Conservation (phyloP, 2,888 invertebrate species). For the Automeris io region DNA sequence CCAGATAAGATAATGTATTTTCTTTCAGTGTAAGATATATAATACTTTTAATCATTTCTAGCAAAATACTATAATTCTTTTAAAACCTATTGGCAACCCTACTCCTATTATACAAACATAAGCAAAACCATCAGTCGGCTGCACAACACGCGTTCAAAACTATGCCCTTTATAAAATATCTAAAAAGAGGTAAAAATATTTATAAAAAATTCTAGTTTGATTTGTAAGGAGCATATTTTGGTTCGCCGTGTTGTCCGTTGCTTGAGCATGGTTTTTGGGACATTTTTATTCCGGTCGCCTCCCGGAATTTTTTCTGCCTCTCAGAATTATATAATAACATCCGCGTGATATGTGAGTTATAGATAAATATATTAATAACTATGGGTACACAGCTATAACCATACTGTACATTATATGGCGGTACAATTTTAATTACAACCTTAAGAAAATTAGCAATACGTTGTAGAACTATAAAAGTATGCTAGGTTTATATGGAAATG, state of each 20-base stretch:
- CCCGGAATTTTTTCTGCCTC: conserved; percentile 59
- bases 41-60: no score
- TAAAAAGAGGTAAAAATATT: conserved; percentile 58
- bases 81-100: no score
- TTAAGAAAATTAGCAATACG: conserved; percentile 54
- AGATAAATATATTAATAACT: conserved; percentile 60
- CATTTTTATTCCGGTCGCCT: conserved; percentile 36
- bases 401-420: conserved; percentile 67
- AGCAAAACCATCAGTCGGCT: conserved; percentile 11
- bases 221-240: conserved; percentile 11
- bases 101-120: conserved; percentile 4
- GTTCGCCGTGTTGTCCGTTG: conserved; percentile 10
- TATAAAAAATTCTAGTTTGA: conserved; percentile 41
- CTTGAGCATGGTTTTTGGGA: conserved; percentile 42
- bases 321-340: conserved; percentile 52
- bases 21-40: no score
- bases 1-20: no score
- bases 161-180: conserved; percentile 52
- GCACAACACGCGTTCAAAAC: conserved; percentile 38
- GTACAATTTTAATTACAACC: conserved; percentile 57
- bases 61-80: no score
- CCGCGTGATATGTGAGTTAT: conserved; percentile 72
- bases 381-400: conserved; percentile 66
- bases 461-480: conserved; percentile 38
- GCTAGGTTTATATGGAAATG: conserved; percentile 68